These are phyloP conservation scores for Pseudolaguvia tuberculata DNA, from an alignment of 2,113 vertebrate species.

Conservation along the genomic window DNA sequence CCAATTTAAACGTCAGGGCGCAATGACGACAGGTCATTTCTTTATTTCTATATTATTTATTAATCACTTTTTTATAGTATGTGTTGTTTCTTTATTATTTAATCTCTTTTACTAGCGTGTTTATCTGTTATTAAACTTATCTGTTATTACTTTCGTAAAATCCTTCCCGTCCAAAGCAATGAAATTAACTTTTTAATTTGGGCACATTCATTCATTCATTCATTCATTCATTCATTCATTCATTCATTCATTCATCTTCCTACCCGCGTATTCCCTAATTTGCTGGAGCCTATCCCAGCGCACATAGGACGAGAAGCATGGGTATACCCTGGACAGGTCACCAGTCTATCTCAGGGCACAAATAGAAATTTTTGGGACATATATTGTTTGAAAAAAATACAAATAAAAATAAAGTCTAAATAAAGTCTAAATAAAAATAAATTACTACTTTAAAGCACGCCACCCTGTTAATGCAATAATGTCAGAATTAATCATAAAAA, in stretches of 20 bases:
- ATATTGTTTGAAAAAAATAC: too few relatives aligned
- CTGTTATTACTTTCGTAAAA: background rate
- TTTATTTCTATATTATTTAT: background rate
- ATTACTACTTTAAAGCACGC: background rate
- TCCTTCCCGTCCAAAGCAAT: background rate
- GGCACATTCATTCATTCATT: too few relatives aligned
- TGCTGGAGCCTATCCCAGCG: too few relatives aligned
- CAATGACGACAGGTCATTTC: background rate
- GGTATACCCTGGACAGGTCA: too few relatives aligned
- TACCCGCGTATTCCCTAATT: too few relatives aligned
- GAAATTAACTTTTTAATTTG: background rate
- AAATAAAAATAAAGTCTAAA: too few relatives aligned
- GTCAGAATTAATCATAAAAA: background rate
- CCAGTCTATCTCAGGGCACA: too few relatives aligned
- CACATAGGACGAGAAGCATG: too few relatives aligned
- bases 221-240: background rate
- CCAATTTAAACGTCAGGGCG: conserved; percentile 80
- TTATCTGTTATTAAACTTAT: background rate
- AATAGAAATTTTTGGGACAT: too few relatives aligned
- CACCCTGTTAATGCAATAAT: background rate
- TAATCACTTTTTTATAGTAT: background rate
- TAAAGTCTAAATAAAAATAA: too few relatives aligned
- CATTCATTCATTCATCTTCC: too few relatives aligned
- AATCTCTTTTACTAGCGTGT: background rate
- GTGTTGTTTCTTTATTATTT: background rate